A percentile compares a stretch with the other conserved stretches of the same genome.
Evolutionary conservation across 2,797 vertebrate species (phyloP).

Genomic region (Pangasius macronema): DNA sequence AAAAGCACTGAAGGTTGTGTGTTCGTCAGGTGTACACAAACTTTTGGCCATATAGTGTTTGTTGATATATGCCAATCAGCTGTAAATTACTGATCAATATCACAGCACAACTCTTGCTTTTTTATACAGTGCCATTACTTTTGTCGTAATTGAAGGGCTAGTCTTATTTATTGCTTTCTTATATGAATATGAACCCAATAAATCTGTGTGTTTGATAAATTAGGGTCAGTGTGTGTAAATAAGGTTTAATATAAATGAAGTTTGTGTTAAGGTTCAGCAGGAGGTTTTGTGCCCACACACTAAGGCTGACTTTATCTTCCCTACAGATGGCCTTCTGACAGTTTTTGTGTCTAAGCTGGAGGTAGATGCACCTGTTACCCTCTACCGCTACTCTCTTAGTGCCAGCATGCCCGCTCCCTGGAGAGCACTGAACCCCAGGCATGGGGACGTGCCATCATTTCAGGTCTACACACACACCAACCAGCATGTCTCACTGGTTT

Average conservation of each 20-base stretch:
- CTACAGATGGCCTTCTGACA: constrained; percentile 81
- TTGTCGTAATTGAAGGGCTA: not conserved
- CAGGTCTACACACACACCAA: constrained; percentile 76
- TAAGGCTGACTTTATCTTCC: constrained; percentile 24
- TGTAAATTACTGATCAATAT: not conserved
- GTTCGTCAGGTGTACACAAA: not conserved
- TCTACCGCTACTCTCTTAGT: constrained; percentile 91
- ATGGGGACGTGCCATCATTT: constrained; percentile 88
- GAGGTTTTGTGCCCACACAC: not conserved
- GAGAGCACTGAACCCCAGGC: constrained; percentile 78
- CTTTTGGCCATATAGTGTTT: not conserved
- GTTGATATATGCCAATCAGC: not conserved
- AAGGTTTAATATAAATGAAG: not conserved
- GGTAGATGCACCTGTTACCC: constrained; percentile 72
- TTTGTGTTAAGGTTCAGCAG: not conserved
- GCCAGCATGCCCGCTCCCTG: constrained; percentile 83
- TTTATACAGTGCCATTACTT: not conserved
- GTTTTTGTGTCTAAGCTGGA: constrained; percentile 89
- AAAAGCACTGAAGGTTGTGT: not conserved
- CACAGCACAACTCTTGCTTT: not conserved
- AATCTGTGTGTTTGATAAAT: not conserved
- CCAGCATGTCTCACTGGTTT: not conserved
- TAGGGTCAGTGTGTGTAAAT: not conserved
- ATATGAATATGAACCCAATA: not conserved
- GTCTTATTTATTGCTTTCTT: not conserved